Evolutionary conservation across 2,113 vertebrate species (phyloP).

Genomic region (Muntiacus muntjak): DNA sequence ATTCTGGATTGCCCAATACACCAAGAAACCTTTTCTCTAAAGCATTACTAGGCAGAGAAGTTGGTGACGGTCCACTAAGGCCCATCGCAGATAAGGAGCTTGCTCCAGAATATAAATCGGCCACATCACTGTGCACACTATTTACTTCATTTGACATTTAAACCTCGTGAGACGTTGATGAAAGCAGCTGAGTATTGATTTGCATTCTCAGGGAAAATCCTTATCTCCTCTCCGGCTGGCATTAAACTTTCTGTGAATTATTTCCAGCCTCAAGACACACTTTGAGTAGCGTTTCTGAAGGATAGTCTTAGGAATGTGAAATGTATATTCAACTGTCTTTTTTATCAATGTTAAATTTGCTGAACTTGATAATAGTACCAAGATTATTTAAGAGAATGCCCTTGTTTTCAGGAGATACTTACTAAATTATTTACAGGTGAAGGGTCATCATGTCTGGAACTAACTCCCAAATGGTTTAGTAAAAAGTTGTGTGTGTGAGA

Average conservation of each 20-base stretch:
- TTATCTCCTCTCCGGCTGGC: not conserved
- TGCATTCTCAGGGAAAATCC: not conserved
- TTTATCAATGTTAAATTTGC: not conserved
- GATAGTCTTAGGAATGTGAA: not conserved
- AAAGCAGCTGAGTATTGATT: not conserved
- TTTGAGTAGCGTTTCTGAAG: not conserved
- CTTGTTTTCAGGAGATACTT: not conserved
- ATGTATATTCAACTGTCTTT: not conserved
- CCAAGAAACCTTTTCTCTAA: not conserved
- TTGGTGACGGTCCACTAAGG: not conserved
- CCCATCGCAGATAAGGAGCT: not conserved
- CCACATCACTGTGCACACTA: fast-evolving
- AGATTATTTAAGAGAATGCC: not conserved
- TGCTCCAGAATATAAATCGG: not conserved
- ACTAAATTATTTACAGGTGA: not conserved
- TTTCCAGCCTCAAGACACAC: not conserved
- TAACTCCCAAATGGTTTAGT: not conserved
- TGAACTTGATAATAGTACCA: not conserved
- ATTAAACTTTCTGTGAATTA: not conserved
- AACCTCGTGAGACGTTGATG: not conserved
- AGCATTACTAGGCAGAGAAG: not conserved
- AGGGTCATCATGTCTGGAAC: not conserved
- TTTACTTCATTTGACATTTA: not conserved
- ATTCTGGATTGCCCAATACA: not conserved
- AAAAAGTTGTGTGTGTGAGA: not conserved